These are phyloP conservation scores for Calliphora vomitoria DNA, from an alignment of 2,888 invertebrate species.

Conservation along the genomic window DNA sequence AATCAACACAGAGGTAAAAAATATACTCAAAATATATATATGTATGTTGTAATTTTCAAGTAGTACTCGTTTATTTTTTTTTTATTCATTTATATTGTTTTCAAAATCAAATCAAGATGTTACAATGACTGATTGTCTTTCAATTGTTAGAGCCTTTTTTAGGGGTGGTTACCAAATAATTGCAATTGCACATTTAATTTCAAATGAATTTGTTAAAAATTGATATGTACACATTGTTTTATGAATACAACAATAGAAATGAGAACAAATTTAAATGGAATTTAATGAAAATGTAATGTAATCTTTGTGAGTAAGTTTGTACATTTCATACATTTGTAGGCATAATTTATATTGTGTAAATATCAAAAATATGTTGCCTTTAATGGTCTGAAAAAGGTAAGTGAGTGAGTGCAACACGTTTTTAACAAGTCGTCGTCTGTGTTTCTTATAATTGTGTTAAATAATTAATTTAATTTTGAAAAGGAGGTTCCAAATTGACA, in stretches of 20 bases:
- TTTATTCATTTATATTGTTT: constrained; percentile 13
- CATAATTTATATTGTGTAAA: constrained; percentile 20
- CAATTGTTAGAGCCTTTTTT: constrained; percentile 64
- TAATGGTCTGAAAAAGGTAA: background rate
- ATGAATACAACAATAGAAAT: constrained; percentile 41
- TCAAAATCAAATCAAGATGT: constrained; percentile 67
- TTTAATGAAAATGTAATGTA: constrained; percentile 36
- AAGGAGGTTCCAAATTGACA: constrained; percentile 11
- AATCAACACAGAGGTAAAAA: constrained; percentile 13
- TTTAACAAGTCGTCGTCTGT: constrained; percentile 25
- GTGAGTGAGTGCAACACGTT: constrained; percentile 42
- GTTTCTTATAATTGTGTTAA: background rate
- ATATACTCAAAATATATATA: constrained; percentile 16
- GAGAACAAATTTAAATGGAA: constrained; percentile 57
- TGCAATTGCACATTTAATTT: constrained; percentile 72
- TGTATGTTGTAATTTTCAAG: constrained; percentile 5
- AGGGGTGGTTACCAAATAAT: constrained; percentile 70
- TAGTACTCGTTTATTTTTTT: constrained; percentile 9
- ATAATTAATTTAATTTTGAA: constrained; percentile 10
- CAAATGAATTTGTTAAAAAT: constrained; percentile 66
- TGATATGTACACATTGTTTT: background rate
- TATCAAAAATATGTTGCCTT: constrained; percentile 63
- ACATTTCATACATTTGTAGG: background rate
- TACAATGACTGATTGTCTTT: constrained; percentile 69
- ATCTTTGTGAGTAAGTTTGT: background rate